Evolutionary conservation across 2,888 invertebrate species (phyloP).

Genomic region (Imbricaverruca yamaguchii): DNA sequence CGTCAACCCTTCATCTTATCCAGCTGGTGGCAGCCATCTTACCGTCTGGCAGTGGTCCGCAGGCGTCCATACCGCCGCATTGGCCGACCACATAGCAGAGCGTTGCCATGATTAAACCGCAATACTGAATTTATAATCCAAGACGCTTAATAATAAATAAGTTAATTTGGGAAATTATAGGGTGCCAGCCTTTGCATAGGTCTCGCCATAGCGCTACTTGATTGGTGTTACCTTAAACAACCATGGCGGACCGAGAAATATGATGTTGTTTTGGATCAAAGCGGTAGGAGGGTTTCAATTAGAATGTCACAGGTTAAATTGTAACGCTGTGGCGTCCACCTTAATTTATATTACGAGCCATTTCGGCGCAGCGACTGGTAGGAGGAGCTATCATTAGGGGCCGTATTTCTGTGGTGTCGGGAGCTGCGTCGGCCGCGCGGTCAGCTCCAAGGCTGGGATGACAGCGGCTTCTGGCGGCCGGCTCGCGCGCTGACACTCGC

Average conservation of each 20-base stretch:
- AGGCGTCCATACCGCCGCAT: neutral
- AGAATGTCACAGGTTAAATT: slow-evolving; percentile 13
- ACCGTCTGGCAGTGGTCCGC: neutral
- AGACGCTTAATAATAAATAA: slow-evolving; percentile 17
- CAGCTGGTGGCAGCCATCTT: neutral
- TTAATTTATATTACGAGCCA: neutral
- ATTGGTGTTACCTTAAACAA: slow-evolving; percentile 14
- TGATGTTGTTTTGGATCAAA: slow-evolving; percentile 1
- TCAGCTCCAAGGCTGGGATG: neutral
- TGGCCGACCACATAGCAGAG: neutral
- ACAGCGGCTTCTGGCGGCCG: neutral
- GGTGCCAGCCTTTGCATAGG: neutral
- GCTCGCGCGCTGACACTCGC: neutral
- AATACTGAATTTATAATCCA: neutral
- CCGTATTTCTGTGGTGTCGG: neutral
- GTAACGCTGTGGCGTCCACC: neutral
- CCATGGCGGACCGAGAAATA: slow-evolving; percentile 10
- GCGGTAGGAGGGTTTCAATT: neutral
- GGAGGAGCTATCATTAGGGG: slow-evolving; percentile 6
- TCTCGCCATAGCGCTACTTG: neutral
- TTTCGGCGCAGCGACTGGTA: neutral
- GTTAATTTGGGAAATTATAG: slow-evolving; percentile 8
- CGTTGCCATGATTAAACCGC: too few species aligned
- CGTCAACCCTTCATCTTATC: neutral
- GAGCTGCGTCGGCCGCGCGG: neutral